A percentile compares a stretch with the other conserved stretches of the same genome.
Evolutionary conservation across 2,888 invertebrate genomes (phyloP).

Genomic region (Sicus ferrugineus): DNA sequence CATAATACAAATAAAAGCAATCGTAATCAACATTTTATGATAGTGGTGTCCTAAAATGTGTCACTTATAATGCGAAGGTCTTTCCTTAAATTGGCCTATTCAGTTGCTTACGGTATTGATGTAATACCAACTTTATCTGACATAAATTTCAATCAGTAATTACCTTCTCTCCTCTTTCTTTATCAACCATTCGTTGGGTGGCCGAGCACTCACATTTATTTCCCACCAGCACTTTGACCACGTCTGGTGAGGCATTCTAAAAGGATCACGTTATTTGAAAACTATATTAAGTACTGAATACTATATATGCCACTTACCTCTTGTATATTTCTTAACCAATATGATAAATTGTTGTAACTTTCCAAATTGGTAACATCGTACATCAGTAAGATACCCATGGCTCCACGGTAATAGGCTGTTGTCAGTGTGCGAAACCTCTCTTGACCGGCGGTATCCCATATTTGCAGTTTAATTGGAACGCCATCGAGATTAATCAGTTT

Average conservation of each 20-base stretch:
- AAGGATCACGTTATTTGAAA: slow-evolving; percentile 40
- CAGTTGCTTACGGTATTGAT: too few relatives aligned
- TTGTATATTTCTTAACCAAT: slow-evolving; percentile 90
- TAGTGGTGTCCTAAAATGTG: too few relatives aligned
- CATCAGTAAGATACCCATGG: slow-evolving; percentile 90
- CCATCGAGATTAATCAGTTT: slow-evolving; percentile 88
- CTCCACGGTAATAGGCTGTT: slow-evolving; percentile 87
- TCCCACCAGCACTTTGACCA: slow-evolving; percentile 84
- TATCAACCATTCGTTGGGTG: slow-evolving; percentile 78
- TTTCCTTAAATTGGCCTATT: too few relatives aligned
- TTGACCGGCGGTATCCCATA: slow-evolving; percentile 85
- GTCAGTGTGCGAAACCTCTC: slow-evolving; percentile 75
- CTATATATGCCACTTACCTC: slow-evolving; percentile 69
- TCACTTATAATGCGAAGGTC: too few relatives aligned
- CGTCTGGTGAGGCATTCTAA: slow-evolving; percentile 86
- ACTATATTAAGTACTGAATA: background rate
- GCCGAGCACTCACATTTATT: slow-evolving; percentile 84
- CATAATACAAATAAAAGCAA: too few relatives aligned
- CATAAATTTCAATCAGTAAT: too few relatives aligned
- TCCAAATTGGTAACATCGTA: slow-evolving; percentile 90
- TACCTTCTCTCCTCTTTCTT: slow-evolving; percentile 83
- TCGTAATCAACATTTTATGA: background rate
- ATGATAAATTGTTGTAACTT: slow-evolving; percentile 89
- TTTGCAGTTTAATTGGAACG: slow-evolving; percentile 76
- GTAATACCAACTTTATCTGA: too few relatives aligned